Evolutionary conservation across 2,888 invertebrate species (phyloP).

Genomic region (Fragum sueziense): DNA sequence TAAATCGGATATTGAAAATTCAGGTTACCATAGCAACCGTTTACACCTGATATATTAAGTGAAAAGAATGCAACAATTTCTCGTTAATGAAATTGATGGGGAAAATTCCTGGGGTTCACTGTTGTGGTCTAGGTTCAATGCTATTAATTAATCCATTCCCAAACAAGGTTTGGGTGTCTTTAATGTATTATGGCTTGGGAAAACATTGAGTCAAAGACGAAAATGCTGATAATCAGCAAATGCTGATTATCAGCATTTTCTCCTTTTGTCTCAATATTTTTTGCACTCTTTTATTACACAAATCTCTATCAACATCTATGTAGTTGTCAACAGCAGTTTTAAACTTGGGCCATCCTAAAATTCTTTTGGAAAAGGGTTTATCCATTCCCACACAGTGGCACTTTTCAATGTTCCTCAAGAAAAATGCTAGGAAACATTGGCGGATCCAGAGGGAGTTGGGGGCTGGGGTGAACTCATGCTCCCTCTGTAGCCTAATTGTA

Average conservation of each 20-base stretch:
- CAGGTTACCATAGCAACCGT: slow-evolving; percentile 1
- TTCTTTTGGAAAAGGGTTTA: neutral
- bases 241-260: slow-evolving; percentile 1
- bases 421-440: no score
- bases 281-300: neutral
- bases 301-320: no score
- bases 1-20: neutral
- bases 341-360: neutral
- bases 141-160: neutral
- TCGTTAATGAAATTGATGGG: neutral
- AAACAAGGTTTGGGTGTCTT: no score
- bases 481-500: no score
- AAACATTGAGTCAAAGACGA: neutral
- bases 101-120: neutral
- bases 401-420: no score
- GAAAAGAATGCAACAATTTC: neutral
- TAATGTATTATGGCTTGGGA: no score
- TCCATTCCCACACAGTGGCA: no score
- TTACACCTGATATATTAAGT: neutral
- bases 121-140: neutral
- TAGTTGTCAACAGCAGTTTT: no score
- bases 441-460: no score
- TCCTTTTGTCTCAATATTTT: slow-evolving; percentile 5
- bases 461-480: no score
- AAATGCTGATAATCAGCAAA: neutral